Base-by-base conservation (phyloP, 2,888 invertebrate genomes). In the Adelognathus sp. region DNA sequence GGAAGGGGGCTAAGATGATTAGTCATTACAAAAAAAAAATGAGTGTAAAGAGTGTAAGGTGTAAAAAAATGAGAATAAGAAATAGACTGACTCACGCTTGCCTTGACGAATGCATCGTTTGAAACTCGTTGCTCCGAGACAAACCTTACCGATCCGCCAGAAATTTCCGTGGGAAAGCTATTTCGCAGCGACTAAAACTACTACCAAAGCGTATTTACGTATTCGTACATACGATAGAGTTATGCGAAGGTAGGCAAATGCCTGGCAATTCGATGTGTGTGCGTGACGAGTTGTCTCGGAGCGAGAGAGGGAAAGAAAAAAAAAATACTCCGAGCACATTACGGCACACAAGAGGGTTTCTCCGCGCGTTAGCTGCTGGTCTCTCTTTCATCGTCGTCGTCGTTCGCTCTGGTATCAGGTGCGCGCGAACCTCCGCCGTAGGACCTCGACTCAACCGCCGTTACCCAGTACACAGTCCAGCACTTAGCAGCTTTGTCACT, bases 161-260 rank as follows among this genome's bases (percentile, higher is more conserved):
- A 86, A 88, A 87, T 87, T 87, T 86, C 85, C 88, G 87, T 88
- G 88, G 87, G 87, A 88, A 88, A 86, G 85, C 81, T 74, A 61
- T 63, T 58, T 36, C 56, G 66, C 61, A 50, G 61, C 61, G 52
- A 63, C 72, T 64, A n/a, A n/a, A n/a, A n/a, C n/a, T n/a, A n/a
- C n/a, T 56, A 69, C 54, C 21, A 29, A 16, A 63, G 52, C 21
- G 56, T 14, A 50, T 56, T 69, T 79, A 50, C 41, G 6, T 27
- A 31, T 24, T 3, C 21, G 50, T 50, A 9, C 9, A 24, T 5
- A 3, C 7, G 14, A 18, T 14, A 44, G 39, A 14, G 78, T 70
- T 71, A 76, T 75, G 61, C 24, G 27, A 64, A 63, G 76, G 72
- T 71, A 81, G 80, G 79, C 66, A 81, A 83, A 84, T 82, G 81